A percentile compares a stretch with the other conserved stretches of the same genome.
phyloP scores from a whole-genome alignment of 2,113 vertebrate genomes.

The Syngnathus floridae region DNA sequence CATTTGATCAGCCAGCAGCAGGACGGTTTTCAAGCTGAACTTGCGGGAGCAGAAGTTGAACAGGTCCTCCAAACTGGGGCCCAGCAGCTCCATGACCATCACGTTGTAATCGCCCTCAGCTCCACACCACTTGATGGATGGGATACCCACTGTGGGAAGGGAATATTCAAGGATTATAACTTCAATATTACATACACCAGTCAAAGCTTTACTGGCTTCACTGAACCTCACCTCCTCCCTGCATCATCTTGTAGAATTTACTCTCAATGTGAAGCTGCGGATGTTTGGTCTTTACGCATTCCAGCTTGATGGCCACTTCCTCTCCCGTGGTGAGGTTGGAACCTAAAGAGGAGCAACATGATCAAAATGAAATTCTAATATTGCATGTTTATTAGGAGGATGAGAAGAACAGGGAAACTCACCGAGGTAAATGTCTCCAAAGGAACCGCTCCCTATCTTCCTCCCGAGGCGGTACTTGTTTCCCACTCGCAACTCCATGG shows the following conservation, averaged over 20 bases:
- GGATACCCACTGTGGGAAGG: slow-evolving; percentile 83
- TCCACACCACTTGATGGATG: slow-evolving; percentile 97
- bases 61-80: slow-evolving; percentile 93
- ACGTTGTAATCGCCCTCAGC: slow-evolving; percentile 97
- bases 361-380: neutral
- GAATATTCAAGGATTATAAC: too few species aligned
- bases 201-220: neutral
- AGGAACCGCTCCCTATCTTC: slow-evolving; percentile 95
- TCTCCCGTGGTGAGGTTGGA: slow-evolving; percentile 96
- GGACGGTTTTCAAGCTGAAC: slow-evolving; percentile 96
- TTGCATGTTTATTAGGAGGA: too few species aligned
- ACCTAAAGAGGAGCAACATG: slow-evolving; percentile 67
- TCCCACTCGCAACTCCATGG: slow-evolving; percentile 94
- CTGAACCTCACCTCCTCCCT: slow-evolving; percentile 83
- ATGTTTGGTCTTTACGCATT: slow-evolving; percentile 99
- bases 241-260: slow-evolving; percentile 99
- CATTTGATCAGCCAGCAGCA: slow-evolving; percentile 97
- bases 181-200: neutral
- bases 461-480: slow-evolving; percentile 95
- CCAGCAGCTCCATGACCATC: slow-evolving; percentile 98
- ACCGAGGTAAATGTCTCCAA: slow-evolving; percentile 97
- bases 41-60: slow-evolving; percentile 99
- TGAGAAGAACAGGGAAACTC: slow-evolving; percentile 9
- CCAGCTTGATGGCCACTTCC: slow-evolving; percentile 96
- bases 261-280: slow-evolving; percentile 98